Base-by-base conservation (phyloP, 2,113 vertebrate species). In the Cacatua alba region DNA sequence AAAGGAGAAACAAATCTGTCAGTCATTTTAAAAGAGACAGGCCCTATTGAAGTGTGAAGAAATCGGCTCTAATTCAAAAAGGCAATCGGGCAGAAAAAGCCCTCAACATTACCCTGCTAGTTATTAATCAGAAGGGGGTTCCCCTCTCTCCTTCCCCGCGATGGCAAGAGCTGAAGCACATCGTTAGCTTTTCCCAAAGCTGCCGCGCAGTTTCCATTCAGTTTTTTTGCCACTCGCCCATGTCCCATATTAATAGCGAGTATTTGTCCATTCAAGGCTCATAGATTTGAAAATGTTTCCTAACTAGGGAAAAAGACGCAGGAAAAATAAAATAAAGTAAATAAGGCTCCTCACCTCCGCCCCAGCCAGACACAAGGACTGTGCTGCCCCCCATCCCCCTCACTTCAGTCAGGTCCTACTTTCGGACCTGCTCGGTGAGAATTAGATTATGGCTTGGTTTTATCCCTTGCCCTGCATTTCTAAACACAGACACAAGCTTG, bases 21-120 rank as follows among this genome's bases (percentile, higher is more conserved):
- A 98, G 97, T 99, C 99, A 99, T 98, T 99, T 99, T 98, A 98
- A 98, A 98, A 98, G 98, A 98, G 98, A 99, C 98, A 98, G 98
- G 98, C 98, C 98, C 97, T 98, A 98, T 97, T 99, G 98, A 98
- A 99, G 99, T 99, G 98, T 99, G 98, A 99, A 98, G 98, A 98
- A 99, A 98, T 98, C 98, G 98, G 97, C 98, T 98, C 98, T 98
- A 98, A 99, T 98, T 98, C 98, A 98, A 98, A 98, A 98, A 98
- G 98, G 98, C 98, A 98, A 98, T 98, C 98, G 98, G 98, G 98
- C 98, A 99, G 98, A 98, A 98, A 98, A 98, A 98, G 97, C 98
- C 98, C 98, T 98, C 98, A 98, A 98, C 98, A 98, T 98, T 98
- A 98, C 95, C 98, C 98, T 97, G 98, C 98, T 98, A 98, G 98